A percentile compares a stretch with the other conserved stretches of the same genome.
Conservation (phyloP, 2,113 vertebrate genomes). For the Notarius quadriscutis region DNA sequence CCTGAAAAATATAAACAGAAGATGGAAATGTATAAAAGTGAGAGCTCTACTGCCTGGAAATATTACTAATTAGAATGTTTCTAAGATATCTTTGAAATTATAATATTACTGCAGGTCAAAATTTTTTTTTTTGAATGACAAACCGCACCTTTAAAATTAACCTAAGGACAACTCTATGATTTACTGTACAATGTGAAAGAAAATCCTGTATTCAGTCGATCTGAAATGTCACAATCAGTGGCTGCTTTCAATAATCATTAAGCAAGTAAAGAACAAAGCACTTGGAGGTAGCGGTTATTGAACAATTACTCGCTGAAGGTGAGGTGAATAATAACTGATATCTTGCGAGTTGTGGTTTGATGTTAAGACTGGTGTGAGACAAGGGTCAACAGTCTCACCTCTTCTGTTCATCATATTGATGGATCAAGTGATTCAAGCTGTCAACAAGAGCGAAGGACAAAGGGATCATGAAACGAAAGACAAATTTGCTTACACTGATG, state of each 20-base stretch:
- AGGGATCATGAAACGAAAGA: no score
- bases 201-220: background rate
- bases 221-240: background rate
- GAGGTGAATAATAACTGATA: no score
- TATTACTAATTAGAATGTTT: background rate
- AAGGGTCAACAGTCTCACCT: no score
- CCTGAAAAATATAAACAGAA: no score
- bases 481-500: no score
- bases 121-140: background rate
- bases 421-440: no score
- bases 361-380: no score
- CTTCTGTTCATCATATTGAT: no score
- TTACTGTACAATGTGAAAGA: background rate
- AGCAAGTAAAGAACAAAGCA: background rate
- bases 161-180: background rate
- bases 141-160: background rate
- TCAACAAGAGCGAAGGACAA: no score
- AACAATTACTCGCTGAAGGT: no score
- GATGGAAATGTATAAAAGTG: background rate
- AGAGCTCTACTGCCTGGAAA: no score
- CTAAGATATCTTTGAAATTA: background rate
- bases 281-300: background rate
- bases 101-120: background rate
- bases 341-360: no score
- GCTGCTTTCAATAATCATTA: background rate